phyloP scores from a whole-genome alignment of 2,797 vertebrate species.

The Choloepus didactylus region DNA sequence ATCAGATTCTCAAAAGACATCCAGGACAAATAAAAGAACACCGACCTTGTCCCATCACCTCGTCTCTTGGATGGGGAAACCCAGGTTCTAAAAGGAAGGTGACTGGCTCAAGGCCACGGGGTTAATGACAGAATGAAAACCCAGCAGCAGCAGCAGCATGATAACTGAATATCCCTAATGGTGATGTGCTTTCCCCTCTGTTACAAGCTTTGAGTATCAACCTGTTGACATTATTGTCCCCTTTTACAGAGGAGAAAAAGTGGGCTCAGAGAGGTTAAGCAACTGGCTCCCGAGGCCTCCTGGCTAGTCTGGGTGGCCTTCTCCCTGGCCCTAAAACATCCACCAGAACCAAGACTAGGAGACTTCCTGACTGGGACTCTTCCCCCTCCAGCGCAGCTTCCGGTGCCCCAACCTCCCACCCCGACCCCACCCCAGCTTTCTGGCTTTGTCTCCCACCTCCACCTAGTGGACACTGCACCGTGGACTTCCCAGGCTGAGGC shows the following conservation, averaged over 20 bases:
- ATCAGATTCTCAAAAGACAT: constrained; percentile 18
- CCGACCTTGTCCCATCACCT: neutral
- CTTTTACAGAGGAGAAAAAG: neutral
- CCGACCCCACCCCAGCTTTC: neutral
- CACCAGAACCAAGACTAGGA: neutral
- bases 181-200: neutral
- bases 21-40: neutral
- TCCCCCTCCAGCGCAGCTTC: neutral
- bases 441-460: neutral
- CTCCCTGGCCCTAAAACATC: neutral
- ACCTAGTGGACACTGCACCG: fast-evolving
- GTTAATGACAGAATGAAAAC: neutral
- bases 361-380: neutral
- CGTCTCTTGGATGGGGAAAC: neutral
- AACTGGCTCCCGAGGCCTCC: no score
- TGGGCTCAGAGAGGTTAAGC: neutral
- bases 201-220: neutral
- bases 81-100: neutral
- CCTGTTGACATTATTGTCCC: neutral
- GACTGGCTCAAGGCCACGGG: neutral
- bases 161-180: neutral
- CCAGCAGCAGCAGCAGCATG: neutral
- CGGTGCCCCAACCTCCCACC: neutral
- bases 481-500: neutral
- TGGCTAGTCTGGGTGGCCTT: neutral